These are phyloP conservation scores for Trichogramma dendrolimi DNA, from an alignment of 2,888 invertebrate species.

Conservation along the genomic window DNA sequence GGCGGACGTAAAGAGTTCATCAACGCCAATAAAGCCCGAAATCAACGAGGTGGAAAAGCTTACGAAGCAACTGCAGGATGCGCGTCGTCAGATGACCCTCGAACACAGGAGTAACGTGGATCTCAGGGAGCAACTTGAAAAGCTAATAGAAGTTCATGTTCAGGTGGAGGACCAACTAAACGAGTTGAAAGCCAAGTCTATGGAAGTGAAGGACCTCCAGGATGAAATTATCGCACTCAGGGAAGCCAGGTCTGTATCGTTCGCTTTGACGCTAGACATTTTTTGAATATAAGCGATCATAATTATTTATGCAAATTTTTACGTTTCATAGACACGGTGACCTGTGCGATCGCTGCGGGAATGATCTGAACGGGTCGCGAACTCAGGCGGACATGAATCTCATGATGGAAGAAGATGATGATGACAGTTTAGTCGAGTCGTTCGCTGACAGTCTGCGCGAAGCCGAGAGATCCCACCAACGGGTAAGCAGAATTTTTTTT, in stretches of 20 bases:
- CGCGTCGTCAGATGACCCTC: constrained; percentile 63
- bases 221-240: constrained; percentile 79
- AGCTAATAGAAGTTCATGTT: constrained; percentile 67
- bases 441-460: constrained; percentile 32
- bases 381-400: constrained; percentile 58
- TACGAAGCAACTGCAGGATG: constrained; percentile 68
- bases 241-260: constrained; percentile 70
- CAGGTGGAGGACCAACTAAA: constrained; percentile 67
- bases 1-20: too few species aligned
- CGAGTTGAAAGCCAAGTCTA: constrained; percentile 64
- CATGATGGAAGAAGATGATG: constrained; percentile 69
- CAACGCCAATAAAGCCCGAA: constrained; percentile 33
- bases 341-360: constrained; percentile 73
- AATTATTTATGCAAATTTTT: constrained; percentile 24
- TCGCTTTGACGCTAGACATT: neutral
- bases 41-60: constrained; percentile 54
- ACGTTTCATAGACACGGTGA: constrained; percentile 67
- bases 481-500: too few species aligned
- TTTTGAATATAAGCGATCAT: constrained; percentile 6
- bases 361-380: constrained; percentile 56
- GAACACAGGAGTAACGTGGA: constrained; percentile 72
- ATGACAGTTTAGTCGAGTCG: constrained; percentile 61
- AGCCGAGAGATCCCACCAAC: constrained; percentile 12
- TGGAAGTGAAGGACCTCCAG: constrained; percentile 76
- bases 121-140: constrained; percentile 72